phyloP scores from a whole-genome alignment of 2,113 vertebrate genomes.

The Stigmatopora argus region DNA sequence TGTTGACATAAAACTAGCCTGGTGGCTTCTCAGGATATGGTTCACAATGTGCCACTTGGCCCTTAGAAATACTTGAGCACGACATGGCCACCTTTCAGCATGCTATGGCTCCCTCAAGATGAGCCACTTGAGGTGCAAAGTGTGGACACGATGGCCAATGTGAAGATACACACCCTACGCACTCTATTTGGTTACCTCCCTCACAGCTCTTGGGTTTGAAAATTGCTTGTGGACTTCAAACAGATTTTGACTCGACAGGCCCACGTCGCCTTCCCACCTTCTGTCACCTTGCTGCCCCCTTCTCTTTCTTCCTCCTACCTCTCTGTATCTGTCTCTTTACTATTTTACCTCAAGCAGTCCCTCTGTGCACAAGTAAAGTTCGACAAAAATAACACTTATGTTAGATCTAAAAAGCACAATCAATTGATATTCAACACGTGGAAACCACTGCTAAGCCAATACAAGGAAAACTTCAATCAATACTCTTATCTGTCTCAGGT shows the following conservation, averaged over 20 bases:
- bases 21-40: constrained; percentile 40
- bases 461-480: not conserved
- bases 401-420: not conserved
- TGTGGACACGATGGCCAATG: constrained; percentile 27
- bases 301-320: constrained; percentile 11
- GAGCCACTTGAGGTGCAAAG: constrained; percentile 25
- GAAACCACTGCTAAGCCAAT: not conserved
- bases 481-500: no score
- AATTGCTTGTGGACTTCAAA: constrained; percentile 58
- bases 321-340: not conserved
- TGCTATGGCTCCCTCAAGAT: constrained; percentile 17
- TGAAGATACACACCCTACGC: constrained; percentile 25
- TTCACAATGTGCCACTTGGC: constrained; percentile 40
- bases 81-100: constrained; percentile 48
- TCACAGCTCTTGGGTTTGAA: constrained; percentile 37
- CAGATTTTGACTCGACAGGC: constrained; percentile 36
- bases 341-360: constrained; percentile 21
- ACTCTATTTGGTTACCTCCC: constrained; percentile 29
- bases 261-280: constrained; percentile 28
- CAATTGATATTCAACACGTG: not conserved
- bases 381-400: constrained; percentile 31
- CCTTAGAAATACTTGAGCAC: constrained; percentile 48
- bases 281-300: constrained; percentile 37
- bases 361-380: constrained; percentile 35
- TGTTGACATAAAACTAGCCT: constrained; percentile 49